Evolutionary conservation across 2,888 invertebrate genomes (phyloP).

Genomic region (Isoperla grammatica): DNA sequence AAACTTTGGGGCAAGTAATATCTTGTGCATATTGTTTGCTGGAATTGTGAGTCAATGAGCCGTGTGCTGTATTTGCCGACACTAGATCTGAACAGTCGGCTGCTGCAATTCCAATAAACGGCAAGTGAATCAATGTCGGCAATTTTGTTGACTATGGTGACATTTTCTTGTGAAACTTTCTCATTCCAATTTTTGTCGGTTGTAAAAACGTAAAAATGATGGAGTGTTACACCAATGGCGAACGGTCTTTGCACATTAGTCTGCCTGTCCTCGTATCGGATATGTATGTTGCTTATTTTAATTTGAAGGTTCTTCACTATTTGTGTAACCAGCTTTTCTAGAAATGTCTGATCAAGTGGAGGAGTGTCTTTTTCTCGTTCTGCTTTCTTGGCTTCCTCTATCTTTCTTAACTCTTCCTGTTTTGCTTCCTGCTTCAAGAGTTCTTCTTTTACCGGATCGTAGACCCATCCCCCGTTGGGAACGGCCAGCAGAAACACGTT

Average conservation of each 20-base stretch:
- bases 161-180: constrained; percentile 9
- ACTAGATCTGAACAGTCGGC: constrained; percentile 45
- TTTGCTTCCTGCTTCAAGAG: constrained; percentile 69
- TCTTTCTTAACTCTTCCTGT: constrained; percentile 58
- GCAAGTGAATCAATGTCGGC: constrained; percentile 74
- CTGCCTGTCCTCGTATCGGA: constrained; percentile 83
- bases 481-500: constrained; percentile 82
- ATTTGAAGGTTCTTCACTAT: constrained; percentile 91
- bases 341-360: constrained; percentile 72
- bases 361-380: constrained; percentile 55
- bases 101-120: constrained; percentile 78
- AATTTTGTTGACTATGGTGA: constrained; percentile 50
- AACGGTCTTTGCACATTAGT: constrained; percentile 72
- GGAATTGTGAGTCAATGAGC: too few species aligned
- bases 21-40: too few species aligned
- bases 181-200: constrained; percentile 55
- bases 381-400: too few species aligned
- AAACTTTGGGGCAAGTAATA: constrained; percentile 30
- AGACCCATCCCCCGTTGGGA: constrained; percentile 77
- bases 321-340: constrained; percentile 82
- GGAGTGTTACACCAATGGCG: constrained; percentile 81
- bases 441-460: constrained; percentile 81
- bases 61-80: too few species aligned
- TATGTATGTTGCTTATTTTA: constrained; percentile 80
- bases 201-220: constrained; percentile 80